These are phyloP conservation scores for Patiria miniata DNA, from an alignment of 35 echinoderm and acorn worm genomes.

Conservation along the genomic window DNA sequence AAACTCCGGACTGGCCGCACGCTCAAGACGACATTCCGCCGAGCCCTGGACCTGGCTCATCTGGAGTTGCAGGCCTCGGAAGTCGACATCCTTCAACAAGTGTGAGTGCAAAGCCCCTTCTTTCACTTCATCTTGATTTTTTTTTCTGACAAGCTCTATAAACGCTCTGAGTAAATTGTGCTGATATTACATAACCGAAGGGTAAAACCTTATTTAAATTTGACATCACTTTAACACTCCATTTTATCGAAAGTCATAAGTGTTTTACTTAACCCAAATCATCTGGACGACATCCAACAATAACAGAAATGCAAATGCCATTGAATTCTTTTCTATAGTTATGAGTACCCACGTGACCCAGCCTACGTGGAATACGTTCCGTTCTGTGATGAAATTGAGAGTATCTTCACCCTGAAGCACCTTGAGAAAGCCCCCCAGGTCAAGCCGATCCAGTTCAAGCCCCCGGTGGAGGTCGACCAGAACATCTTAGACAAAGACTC, in stretches of 20 bases:
- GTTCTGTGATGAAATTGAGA: slow-evolving; percentile 89
- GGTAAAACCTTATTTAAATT: no score
- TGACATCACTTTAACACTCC: no score
- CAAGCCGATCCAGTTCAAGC: slow-evolving; percentile 78
- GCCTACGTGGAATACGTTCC: slow-evolving; percentile 73
- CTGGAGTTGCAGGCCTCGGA: slow-evolving; percentile 81
- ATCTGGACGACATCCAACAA: no score
- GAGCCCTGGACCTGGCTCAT: slow-evolving; percentile 78
- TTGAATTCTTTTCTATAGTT: slow-evolving; percentile 44
- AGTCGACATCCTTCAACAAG: slow-evolving; percentile 30
- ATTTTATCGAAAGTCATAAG: no score
- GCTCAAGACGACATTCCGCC: slow-evolving; percentile 69
- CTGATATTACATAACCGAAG: no score
- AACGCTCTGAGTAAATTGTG: no score
- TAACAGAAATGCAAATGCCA: no score
- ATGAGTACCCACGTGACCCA: slow-evolving; percentile 69
- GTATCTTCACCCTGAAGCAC: slow-evolving; percentile 96
- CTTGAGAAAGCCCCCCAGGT: slow-evolving; percentile 89
- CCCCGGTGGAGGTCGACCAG: slow-evolving; percentile 83
- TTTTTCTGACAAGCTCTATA: no score
- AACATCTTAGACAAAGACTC: slow-evolving; percentile 66
- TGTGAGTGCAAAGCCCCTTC: neutral
- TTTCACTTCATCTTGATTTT: no score
- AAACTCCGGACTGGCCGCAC: slow-evolving; percentile 87
- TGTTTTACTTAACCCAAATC: no score